Conservation (phyloP, 1,140 invertebrate genomes). For the Gonioctena quinquepunctata region DNA sequence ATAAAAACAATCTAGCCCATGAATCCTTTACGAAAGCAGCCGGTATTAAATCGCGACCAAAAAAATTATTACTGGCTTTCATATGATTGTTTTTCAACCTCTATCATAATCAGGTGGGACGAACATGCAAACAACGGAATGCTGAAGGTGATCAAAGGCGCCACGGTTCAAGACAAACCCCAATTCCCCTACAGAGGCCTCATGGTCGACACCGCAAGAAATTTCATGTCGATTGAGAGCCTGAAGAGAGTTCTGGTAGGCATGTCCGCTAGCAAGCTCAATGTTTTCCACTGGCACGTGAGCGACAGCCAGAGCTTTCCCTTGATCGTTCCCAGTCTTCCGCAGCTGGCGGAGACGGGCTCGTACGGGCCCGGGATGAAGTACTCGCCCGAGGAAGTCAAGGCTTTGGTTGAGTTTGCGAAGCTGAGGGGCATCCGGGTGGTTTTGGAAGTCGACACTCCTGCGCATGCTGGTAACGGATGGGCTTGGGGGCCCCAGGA, state of each 20-base stretch:
- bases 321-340: conserved; percentile 68
- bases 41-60: too few species aligned
- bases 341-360: conserved; percentile 73
- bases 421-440: conserved; percentile 71
- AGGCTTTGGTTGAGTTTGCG: conserved; percentile 68
- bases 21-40: too few species aligned
- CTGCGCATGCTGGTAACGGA: conserved; percentile 79
- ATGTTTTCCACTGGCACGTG: conserved; percentile 85
- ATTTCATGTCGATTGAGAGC: conserved; percentile 71
- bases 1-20: too few species aligned
- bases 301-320: conserved; percentile 86
- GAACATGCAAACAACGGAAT: conserved; percentile 65
- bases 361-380: conserved; percentile 72
- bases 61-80: too few species aligned
- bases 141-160: conserved; percentile 61
- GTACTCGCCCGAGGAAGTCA: conserved; percentile 71
- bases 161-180: conserved; percentile 63
- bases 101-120: too few species aligned
- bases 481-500: conserved; percentile 75
- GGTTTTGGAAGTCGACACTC: conserved; percentile 77
- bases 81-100: too few species aligned
- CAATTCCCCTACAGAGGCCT: conserved; percentile 70
- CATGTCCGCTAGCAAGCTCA: conserved; percentile 80
- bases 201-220: conserved; percentile 76
- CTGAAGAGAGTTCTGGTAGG: conserved; percentile 76